Evolutionary conservation across 1,140 invertebrate species (phyloP).

Genomic region (Diabrotica undecimpunctata): DNA sequence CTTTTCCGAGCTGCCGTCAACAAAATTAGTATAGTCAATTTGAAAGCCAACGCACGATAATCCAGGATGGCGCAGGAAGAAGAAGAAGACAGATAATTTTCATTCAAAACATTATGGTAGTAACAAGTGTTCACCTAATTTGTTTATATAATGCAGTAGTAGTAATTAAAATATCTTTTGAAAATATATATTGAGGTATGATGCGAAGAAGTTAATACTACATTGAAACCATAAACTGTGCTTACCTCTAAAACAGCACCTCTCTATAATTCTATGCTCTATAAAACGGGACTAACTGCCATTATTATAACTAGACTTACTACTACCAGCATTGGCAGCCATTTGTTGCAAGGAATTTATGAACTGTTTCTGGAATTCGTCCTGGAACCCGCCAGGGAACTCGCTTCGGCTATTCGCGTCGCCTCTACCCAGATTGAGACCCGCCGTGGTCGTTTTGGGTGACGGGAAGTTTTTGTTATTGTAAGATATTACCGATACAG

Average conservation of each 20-base stretch:
- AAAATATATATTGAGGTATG: too few species aligned
- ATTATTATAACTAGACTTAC: constrained; percentile 31
- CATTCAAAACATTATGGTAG: too few species aligned
- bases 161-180: too few species aligned
- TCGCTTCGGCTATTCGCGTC: constrained; percentile 14
- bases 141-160: too few species aligned
- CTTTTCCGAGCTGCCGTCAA: too few species aligned
- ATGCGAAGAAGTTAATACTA: too few species aligned
- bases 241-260: constrained; percentile 1
- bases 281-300: constrained; percentile 31
- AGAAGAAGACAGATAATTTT: too few species aligned
- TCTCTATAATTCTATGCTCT: too few species aligned
- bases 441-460: constrained; percentile 21
- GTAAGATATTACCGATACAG: constrained; percentile 44
- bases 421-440: constrained; percentile 11
- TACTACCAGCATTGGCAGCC: constrained; percentile 22
- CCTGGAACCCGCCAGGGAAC: constrained; percentile 37
- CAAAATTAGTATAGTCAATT: too few species aligned
- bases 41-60: too few species aligned
- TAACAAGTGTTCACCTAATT: too few species aligned
- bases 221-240: neutral
- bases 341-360: constrained; percentile 34
- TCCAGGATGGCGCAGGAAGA: too few species aligned
- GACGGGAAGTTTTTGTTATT: constrained; percentile 44
- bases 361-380: constrained; percentile 45